Evolutionary conservation across 1,140 invertebrate species (phyloP).

Genomic region (Archivesica marissinica): DNA sequence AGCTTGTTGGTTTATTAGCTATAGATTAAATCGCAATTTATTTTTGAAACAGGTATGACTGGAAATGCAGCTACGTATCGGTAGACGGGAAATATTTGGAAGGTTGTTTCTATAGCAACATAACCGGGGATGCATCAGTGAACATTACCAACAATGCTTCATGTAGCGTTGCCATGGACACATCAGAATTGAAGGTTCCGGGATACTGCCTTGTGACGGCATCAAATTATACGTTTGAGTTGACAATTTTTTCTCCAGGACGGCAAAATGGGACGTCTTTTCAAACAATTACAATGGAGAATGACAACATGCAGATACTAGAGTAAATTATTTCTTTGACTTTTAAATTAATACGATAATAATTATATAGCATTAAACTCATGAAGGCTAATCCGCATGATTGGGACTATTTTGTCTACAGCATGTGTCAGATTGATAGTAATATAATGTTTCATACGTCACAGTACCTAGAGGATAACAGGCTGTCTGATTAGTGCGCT

Average conservation of each 20-base stretch:
- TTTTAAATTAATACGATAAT: too few relatives aligned
- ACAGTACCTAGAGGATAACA: too few relatives aligned
- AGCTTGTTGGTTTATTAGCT: too few relatives aligned
- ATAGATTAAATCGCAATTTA: too few relatives aligned
- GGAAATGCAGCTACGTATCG: conserved; percentile 20
- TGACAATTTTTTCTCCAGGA: conserved; percentile 5
- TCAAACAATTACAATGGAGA: conserved; percentile 31
- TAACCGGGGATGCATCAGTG: neutral
- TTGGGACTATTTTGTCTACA: too few relatives aligned
- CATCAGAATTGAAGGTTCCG: conserved; percentile 17
- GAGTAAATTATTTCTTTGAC: conserved; percentile 32
- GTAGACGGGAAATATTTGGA: conserved; percentile 26
- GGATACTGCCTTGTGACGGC: conserved; percentile 25
- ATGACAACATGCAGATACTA: neutral
- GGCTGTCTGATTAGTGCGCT: too few relatives aligned
- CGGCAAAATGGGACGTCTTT: conserved; percentile 25
- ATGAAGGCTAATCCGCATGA: too few relatives aligned
- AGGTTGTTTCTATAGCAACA: conserved; percentile 14
- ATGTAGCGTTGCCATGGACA: conserved; percentile 33
- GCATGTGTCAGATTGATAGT: too few relatives aligned
- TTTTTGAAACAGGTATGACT: conserved; percentile 2
- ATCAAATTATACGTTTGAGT: conserved; percentile 43
- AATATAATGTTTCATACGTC: too few relatives aligned
- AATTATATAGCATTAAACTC: too few relatives aligned
- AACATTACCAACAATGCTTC: conserved; percentile 10